Evolutionary conservation across 2,888 invertebrate genomes (phyloP), one percentile per base, ranked within the genome.

Genomic region (Nezara viridula): DNA sequence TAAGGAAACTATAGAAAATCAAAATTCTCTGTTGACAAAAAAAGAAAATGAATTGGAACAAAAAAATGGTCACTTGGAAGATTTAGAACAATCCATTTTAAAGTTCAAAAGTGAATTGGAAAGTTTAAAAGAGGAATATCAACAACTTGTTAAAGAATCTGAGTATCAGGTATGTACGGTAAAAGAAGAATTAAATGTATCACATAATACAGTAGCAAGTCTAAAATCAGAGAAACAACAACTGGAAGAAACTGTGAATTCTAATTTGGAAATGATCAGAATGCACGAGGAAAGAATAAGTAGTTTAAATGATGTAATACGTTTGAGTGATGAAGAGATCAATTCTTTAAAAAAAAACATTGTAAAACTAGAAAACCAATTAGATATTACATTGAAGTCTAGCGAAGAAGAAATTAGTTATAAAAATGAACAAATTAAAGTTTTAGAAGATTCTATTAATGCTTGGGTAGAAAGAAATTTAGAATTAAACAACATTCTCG

Each of bases 361-460:
- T 14, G 19, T 24, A 12, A 55, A 55, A 50, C 10, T 86, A 40
- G 50, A 86, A 86, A 27, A 55, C 16, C 50, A 86, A 60, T n/a
- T 86, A 2, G 44, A 60, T 55, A 44, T 55, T 4, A 55, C 40
- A 4, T 16, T 88, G 49, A 77, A 88, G 44, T 55, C 55, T 40
- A 88, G 16, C n/a, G 49, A 77, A 73, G 73, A 88, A 44, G 88
- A 88, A 77, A 40, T 88, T 19, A 73, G 2, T 44, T n/a, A 24
- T 14, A 88, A 88, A 88, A 88, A 27, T 66, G 73, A 88, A 49
- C 66, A 73, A 16, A 73, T 88, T 32, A 55, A 60, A n/a, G 49
- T n/a, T 21, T 73, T 88, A 32, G 88, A 88, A 88, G 88, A 66
- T 10, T 88, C 88, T 49, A 47, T 88, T 19, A 66, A 66, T 77